Evolutionary conservation across 2,113 vertebrate species (phyloP).

Genomic region (Phasianus colchicus): DNA sequence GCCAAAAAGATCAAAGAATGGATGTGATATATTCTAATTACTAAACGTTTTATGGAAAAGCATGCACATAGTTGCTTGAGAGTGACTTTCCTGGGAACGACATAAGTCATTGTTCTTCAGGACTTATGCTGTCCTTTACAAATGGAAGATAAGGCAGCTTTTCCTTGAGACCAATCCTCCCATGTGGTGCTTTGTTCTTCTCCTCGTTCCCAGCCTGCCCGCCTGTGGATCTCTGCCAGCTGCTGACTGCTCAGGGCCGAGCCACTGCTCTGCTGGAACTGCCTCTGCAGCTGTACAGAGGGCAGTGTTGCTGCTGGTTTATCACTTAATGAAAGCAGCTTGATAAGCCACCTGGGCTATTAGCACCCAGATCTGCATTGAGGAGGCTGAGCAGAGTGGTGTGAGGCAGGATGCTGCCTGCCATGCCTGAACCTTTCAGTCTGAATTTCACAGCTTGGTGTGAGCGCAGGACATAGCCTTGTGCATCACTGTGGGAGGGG

Average conservation of each 20-base stretch:
- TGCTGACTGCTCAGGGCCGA: fast-evolving
- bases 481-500: not conserved
- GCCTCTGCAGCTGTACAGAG: not conserved
- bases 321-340: not conserved
- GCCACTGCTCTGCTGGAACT: not conserved
- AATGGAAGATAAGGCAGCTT: not conserved
- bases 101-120: not conserved
- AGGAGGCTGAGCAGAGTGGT: not conserved
- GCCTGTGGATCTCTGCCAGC: not conserved
- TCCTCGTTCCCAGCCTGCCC: not conserved
- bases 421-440: not conserved
- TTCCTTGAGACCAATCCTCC: not conserved
- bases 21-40: not conserved
- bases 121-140: not conserved
- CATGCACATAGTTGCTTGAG: not conserved
- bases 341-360: not conserved
- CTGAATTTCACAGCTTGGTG: not conserved
- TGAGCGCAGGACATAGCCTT: not conserved
- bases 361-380: not conserved
- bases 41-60: not conserved
- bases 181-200: not conserved
- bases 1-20: not conserved
- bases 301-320: not conserved
- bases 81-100: not conserved
- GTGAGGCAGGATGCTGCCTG: not conserved